phyloP scores from a whole-genome alignment of 2,888 invertebrate species.

The Sesamia inferens region DNA sequence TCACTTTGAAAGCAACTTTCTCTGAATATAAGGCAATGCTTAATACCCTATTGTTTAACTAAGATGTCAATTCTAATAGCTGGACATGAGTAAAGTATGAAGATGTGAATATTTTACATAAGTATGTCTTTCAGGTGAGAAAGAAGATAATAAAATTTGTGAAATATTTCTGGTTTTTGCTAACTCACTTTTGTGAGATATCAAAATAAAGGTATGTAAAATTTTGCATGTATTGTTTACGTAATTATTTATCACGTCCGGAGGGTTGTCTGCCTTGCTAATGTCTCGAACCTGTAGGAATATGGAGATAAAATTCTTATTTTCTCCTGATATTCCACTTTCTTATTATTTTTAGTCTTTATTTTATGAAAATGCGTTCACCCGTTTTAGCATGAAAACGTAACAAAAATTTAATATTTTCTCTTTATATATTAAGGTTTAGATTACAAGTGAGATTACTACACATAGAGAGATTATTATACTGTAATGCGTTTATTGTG shows the following conservation, averaged over 20 bases:
- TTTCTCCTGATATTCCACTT: too few species aligned
- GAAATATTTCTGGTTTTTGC: background rate
- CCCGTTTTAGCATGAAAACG: too few species aligned
- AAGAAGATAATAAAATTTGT: conserved; percentile 5
- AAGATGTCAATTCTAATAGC: conserved; percentile 27
- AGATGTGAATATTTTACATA: background rate
- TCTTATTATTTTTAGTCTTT: too few species aligned
- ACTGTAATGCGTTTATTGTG: too few species aligned
- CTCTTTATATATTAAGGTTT: too few species aligned
- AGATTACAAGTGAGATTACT: background rate
- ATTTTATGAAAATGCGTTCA: too few species aligned
- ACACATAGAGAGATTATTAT: too few species aligned
- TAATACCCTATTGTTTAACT: conserved; percentile 56
- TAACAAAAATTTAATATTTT: too few species aligned
- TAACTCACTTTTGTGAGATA: conserved; percentile 2
- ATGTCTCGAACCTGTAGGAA: background rate
- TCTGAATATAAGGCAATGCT: conserved; percentile 49
- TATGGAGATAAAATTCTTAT: background rate
- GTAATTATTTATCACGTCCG: background rate
- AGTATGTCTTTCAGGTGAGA: conserved; percentile 8
- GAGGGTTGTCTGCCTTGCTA: too few species aligned
- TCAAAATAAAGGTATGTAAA: background rate
- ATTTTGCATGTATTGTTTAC: background rate
- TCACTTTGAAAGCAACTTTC: conserved; percentile 67
- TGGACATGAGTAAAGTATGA: conserved; percentile 17